Evolutionary conservation across 2,113 vertebrate species (phyloP).

Genomic region (Pithys albifrons): DNA sequence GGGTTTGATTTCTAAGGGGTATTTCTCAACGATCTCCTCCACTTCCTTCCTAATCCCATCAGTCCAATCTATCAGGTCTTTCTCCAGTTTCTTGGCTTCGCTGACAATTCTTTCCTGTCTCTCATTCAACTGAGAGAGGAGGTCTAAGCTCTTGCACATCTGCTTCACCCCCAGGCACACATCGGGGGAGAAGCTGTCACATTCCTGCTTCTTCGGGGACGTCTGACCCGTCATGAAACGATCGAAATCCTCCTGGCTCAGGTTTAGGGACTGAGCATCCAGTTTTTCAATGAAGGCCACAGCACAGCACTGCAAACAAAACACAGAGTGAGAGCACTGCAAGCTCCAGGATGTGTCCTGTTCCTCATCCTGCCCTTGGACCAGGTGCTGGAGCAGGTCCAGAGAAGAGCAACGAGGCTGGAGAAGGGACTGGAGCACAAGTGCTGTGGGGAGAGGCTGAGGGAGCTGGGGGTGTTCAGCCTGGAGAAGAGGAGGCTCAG

Average conservation of each 20-base stretch:
- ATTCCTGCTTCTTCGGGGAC: slow-evolving; percentile 81
- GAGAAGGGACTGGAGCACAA: too few species aligned
- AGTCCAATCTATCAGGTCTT: slow-evolving; percentile 89
- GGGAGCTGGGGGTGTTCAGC: too few species aligned
- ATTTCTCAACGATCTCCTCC: slow-evolving; percentile 86
- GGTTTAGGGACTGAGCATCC: slow-evolving; percentile 93
- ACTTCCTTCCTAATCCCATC: slow-evolving; percentile 85
- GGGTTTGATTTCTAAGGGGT: slow-evolving; percentile 84
- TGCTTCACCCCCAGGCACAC: slow-evolving; percentile 83
- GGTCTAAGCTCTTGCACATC: slow-evolving; percentile 88
- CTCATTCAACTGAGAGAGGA: slow-evolving; percentile 83
- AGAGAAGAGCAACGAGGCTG: too few species aligned
- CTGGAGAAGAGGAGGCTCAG: too few species aligned
- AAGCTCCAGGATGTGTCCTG: background rate
- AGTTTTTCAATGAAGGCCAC: slow-evolving; percentile 97
- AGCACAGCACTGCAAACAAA: slow-evolving; percentile 86
- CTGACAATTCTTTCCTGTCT: slow-evolving; percentile 86
- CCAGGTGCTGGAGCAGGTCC: background rate
- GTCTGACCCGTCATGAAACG: slow-evolving; percentile 93
- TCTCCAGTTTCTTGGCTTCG: slow-evolving; percentile 86
- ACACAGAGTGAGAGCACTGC: background rate
- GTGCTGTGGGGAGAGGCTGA: too few species aligned
- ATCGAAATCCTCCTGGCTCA: slow-evolving; percentile 94
- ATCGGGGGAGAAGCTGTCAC: slow-evolving; percentile 76
- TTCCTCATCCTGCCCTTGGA: background rate